Evolutionary conservation across 2,888 invertebrate species (phyloP).

Genomic region (Parnassius glacialis): DNA sequence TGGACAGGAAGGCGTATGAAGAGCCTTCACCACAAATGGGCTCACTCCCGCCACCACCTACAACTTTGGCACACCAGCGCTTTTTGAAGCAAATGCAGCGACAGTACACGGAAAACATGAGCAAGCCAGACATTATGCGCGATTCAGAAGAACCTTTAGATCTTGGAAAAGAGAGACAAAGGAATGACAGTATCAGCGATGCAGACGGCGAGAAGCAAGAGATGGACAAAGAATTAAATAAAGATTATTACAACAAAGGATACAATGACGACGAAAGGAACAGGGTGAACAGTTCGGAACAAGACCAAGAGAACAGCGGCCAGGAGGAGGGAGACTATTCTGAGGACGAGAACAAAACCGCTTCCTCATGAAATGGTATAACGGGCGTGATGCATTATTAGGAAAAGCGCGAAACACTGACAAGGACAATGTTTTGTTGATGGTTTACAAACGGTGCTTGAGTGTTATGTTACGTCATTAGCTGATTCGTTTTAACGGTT

Average conservation of each 20-base stretch:
- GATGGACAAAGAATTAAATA: conserved; percentile 71
- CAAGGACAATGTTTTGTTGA: conserved; percentile 65
- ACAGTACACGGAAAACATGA: conserved; percentile 78
- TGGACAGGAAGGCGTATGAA: conserved; percentile 76
- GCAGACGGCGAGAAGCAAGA: conserved; percentile 74
- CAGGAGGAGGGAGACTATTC: conserved; percentile 73
- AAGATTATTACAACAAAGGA: conserved; percentile 60
- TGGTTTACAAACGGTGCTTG: conserved; percentile 73
- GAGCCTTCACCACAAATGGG: conserved; percentile 81
- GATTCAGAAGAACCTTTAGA: conserved; percentile 78
- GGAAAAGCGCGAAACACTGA: conserved; percentile 44
- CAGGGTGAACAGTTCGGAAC: conserved; percentile 48
- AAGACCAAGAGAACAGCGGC: conserved; percentile 59
- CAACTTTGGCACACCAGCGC: conserved; percentile 79
- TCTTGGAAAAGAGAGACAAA: conserved; percentile 49
- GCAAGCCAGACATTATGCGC: conserved; percentile 79
- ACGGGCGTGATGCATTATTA: conserved; percentile 39
- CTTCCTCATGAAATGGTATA: conserved; percentile 64
- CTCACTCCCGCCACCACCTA: conserved; percentile 78
- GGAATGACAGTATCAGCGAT: conserved; percentile 63
- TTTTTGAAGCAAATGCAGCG: conserved; percentile 84
- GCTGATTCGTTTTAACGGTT: conserved; percentile 67
- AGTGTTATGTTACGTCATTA: conserved; percentile 75
- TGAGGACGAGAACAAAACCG: conserved; percentile 69
- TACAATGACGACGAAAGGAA: conserved; percentile 58